phyloP scores from a whole-genome alignment of 1,140 invertebrate genomes.

The Venustaconcha ellipsiformis region DNA sequence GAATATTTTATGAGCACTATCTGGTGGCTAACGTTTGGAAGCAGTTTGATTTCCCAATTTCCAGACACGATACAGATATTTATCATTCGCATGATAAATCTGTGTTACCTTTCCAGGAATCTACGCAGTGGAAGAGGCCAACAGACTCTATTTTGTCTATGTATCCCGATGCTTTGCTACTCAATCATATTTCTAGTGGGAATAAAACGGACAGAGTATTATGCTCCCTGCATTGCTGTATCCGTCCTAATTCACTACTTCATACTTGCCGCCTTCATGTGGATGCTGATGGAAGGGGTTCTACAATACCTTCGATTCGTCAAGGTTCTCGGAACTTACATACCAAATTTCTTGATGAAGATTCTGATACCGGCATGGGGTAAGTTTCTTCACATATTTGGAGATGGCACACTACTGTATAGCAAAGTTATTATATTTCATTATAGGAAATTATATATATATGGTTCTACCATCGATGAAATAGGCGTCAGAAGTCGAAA shows the following conservation, averaged over 20 bases:
- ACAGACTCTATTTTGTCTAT: constrained; percentile 59
- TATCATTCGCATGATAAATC: not conserved
- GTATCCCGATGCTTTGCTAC: constrained; percentile 52
- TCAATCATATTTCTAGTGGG: constrained; percentile 60
- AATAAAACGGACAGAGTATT: constrained; percentile 42
- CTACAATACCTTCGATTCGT: constrained; percentile 71
- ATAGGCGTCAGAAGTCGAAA: no score
- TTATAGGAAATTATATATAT: no score
- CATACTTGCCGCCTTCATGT: constrained; percentile 69
- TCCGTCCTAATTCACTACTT: constrained; percentile 70
- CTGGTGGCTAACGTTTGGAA: no score
- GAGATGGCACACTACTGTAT: no score
- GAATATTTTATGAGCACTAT: no score
- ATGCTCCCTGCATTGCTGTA: constrained; percentile 58
- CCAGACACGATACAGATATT: no score
- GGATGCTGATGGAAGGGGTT: constrained; percentile 71
- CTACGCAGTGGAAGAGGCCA: constrained; percentile 55
- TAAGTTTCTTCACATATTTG: constrained; percentile 37
- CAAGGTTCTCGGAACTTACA: constrained; percentile 68
- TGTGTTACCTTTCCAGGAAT: constrained; percentile 37
- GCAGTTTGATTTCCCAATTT: no score
- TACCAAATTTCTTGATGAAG: constrained; percentile 66
- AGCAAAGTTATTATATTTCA: no score
- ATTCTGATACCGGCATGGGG: constrained; percentile 68
- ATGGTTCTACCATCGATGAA: no score